Base-by-base conservation (phyloP, 2,113 vertebrate genomes). In the Silurus glanis region DNA sequence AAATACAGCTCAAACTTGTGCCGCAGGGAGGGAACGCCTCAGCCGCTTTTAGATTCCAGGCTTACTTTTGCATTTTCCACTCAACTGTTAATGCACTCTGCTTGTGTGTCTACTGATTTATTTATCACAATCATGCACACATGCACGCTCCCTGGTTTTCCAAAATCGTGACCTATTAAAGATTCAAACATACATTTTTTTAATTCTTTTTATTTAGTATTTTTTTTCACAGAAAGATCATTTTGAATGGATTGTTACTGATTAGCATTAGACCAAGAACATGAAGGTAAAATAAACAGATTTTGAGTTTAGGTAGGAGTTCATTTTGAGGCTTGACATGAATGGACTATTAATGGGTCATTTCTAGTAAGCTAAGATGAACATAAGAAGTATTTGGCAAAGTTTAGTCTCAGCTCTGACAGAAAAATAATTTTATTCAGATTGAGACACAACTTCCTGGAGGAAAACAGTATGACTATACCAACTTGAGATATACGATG, bases 1-100 rank as follows among this genome's bases (percentile, higher is more conserved):
- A 88, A 82, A 58, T 66, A 25, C 85, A 72, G 66, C 64, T 84
- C 86, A 79, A 83, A 88, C 81, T 82, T 80, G 66, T 67, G 75
- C 61, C 12, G 62, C 83, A 21, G 80, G 61, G 86, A 69, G 86
- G 87, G 85, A 91, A 81, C 85, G 53, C 72, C 7, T 23, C 80
- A 87, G 49, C 25, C 61, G 90, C 91, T 92, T 92, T 92, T 91
- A 90, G 89, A 90, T 87, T 84, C 78, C 76, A 47, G 47, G 55
- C 87, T 89, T 90, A 90, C 89, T 90, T 94, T 93, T 93, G 93
- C 92, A 93, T 94, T 93, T 93, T 90, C 91, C 92, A 89, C 88
- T 89, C 87, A 92, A 79, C 67, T 61, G 78, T 85, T 92, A 93
- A 93, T 92, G 92, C 90, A 89, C 90, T 92, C 85, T 85, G 86